phyloP scores from a whole-genome alignment of 2,888 invertebrate genomes.

The Monochamus alternatus region DNA sequence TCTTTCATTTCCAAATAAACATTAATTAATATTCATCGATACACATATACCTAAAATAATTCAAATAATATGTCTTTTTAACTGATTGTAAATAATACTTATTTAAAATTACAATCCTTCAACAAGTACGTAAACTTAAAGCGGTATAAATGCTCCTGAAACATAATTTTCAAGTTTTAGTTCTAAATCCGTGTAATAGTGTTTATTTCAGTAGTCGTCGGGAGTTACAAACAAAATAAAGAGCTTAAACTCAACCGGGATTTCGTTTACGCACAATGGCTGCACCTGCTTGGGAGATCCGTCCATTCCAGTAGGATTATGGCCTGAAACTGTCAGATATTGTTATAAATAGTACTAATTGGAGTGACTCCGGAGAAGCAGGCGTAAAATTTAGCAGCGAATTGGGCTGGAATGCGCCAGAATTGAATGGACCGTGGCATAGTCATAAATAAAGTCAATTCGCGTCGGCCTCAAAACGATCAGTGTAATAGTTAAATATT shows the following conservation, averaged over 20 bases:
- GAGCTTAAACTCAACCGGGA: slow-evolving; percentile 5
- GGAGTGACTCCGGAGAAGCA: slow-evolving; percentile 15
- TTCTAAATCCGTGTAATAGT: slow-evolving; percentile 1
- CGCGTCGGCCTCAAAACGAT: too few relatives aligned
- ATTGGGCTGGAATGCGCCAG: background rate
- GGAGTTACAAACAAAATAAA: slow-evolving; percentile 32
- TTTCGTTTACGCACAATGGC: slow-evolving; percentile 31
- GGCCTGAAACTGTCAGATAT: slow-evolving; percentile 17
- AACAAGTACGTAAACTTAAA: too few relatives aligned
- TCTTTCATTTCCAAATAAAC: too few relatives aligned
- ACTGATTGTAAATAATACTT: too few relatives aligned
- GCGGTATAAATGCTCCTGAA: background rate
- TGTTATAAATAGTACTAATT: slow-evolving; percentile 33
- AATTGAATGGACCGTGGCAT: slow-evolving; percentile 5
- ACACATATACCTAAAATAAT: too few relatives aligned
- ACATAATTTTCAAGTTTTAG: slow-evolving; percentile 1
- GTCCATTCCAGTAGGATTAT: slow-evolving; percentile 27
- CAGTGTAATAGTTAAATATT: too few relatives aligned
- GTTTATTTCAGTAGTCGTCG: slow-evolving; percentile 8
- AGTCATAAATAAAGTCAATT: too few relatives aligned
- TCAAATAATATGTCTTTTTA: too few relatives aligned
- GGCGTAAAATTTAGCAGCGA: slow-evolving; percentile 20
- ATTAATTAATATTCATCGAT: too few relatives aligned
- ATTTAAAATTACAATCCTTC: slow-evolving; percentile 2
- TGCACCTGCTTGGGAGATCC: slow-evolving; percentile 35